Evolutionary conservation across 2,888 invertebrate genomes (phyloP).

Genomic region (Caenorhabditis parvicauda): DNA sequence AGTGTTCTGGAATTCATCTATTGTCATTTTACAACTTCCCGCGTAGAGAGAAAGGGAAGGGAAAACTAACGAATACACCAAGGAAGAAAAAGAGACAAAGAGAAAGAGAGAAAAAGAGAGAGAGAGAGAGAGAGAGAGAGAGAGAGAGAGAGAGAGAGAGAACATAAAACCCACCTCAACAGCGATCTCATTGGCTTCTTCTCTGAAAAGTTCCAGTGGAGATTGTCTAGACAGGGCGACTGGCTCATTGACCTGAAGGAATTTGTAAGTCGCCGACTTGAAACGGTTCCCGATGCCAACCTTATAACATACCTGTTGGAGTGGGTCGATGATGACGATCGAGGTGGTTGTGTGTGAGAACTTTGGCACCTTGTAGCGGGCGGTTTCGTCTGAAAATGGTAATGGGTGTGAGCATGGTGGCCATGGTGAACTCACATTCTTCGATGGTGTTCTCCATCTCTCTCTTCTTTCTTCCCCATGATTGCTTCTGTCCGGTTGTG

Average conservation of each 20-base stretch:
- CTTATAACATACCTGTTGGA: conserved; percentile 47
- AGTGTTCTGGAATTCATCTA: neutral
- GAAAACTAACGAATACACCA: neutral
- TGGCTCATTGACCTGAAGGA: conserved; percentile 47
- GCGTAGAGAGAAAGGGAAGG: conserved; percentile 13
- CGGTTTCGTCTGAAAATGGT: conserved; percentile 60
- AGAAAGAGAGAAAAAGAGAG: neutral
- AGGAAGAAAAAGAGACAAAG: too few species aligned
- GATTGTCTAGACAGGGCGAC: conserved; percentile 40
- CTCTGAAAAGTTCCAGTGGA: conserved; percentile 32
- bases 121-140: conserved; percentile 1
- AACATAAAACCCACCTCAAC: conserved; percentile 6
- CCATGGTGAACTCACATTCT: conserved; percentile 41
- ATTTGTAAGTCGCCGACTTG: too few species aligned
- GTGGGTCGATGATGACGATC: conserved; percentile 60
- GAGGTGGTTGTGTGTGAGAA: conserved; percentile 56
- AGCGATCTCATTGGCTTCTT: conserved; percentile 32
- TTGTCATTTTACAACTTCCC: too few species aligned
- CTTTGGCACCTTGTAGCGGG: conserved; percentile 57
- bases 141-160: neutral
- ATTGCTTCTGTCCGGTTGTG: conserved; percentile 46
- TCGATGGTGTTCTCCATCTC: conserved; percentile 40
- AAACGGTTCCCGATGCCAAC: too few species aligned
- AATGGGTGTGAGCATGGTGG: too few species aligned
- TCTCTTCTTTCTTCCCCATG: conserved; percentile 62